Percentiles rank a stretch among this genome's conserved stretches.
These are phyloP conservation scores for Amphipoea lucens DNA, from an alignment of 2,888 invertebrate species.

Conservation along the genomic window DNA sequence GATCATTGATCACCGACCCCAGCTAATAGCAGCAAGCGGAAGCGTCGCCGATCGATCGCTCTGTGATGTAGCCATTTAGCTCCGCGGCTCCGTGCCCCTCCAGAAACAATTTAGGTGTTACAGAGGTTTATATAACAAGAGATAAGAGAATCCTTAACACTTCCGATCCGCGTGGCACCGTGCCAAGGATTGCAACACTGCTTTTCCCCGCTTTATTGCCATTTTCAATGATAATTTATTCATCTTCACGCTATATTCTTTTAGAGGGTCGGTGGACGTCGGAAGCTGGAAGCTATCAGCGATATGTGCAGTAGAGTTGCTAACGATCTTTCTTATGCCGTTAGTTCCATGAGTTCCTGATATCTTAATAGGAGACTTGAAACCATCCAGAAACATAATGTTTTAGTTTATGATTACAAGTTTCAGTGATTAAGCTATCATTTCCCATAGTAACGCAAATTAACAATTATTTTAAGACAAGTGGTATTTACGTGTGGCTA, in stretches of 20 bases:
- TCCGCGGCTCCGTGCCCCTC: constrained; percentile 29
- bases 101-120: constrained; percentile 58
- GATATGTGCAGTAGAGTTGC: constrained; percentile 7
- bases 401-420: background rate
- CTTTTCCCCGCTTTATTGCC: constrained; percentile 41
- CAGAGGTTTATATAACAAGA: constrained; percentile 64
- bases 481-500: background rate
- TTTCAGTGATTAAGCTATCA: background rate
- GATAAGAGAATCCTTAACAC: constrained; percentile 63
- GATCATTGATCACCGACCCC: constrained; percentile 44
- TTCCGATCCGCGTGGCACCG: constrained; percentile 63
- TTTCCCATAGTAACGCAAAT: background rate
- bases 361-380: background rate
- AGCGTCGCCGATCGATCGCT: constrained; percentile 48
- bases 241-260: constrained; percentile 57
- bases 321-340: constrained; percentile 3
- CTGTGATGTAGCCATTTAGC: constrained; percentile 53
- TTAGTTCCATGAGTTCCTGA: background rate
- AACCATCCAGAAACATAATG: background rate
- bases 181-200: constrained; percentile 59
- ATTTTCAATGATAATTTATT: constrained; percentile 61
- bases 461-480: constrained; percentile 17
- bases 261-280: constrained; percentile 12
- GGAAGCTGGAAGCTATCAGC: constrained; percentile 21
- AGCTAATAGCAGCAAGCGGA: constrained; percentile 44